These are phyloP conservation scores for Limnephilus marmoratus DNA, from an alignment of 2,888 invertebrate species.

Conservation along the genomic window DNA sequence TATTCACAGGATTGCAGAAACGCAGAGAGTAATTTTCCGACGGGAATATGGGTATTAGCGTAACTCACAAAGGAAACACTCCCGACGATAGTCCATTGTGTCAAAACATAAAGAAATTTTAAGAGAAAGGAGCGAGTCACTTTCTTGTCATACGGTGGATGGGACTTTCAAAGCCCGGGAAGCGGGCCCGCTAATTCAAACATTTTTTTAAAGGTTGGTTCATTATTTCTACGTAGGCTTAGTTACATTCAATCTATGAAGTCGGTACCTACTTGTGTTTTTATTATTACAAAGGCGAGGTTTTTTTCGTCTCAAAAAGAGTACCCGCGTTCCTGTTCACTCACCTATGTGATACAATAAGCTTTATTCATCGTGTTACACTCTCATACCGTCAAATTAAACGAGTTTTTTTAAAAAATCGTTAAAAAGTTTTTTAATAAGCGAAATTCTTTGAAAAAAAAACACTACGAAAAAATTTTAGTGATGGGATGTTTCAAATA, in stretches of 20 bases:
- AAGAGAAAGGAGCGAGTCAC: conserved; percentile 54
- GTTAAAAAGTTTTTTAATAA: too few species aligned
- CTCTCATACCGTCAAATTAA: too few species aligned
- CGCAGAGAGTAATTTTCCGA: conserved; percentile 57
- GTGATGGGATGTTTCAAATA: too few species aligned
- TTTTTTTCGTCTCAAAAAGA: not conserved
- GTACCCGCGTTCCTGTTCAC: not conserved
- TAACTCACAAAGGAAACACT: conserved; percentile 60
- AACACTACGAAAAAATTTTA: too few species aligned
- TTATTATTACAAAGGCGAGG: not conserved
- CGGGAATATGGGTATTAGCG: conserved; percentile 55
- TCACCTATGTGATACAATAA: not conserved
- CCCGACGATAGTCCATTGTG: conserved; percentile 58
- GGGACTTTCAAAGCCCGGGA: not conserved
- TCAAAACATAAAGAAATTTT: conserved; percentile 59
- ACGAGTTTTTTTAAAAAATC: too few species aligned
- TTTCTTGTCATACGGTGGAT: conserved; percentile 30
- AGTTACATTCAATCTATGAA: not conserved
- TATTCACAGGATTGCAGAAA: conserved; percentile 30
- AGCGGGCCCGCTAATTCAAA: not conserved
- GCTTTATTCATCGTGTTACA: too few species aligned
- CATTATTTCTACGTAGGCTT: not conserved
- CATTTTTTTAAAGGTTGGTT: not conserved
- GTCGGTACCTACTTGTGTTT: not conserved
- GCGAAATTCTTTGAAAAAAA: too few species aligned